These are phyloP conservation scores for Rhineura floridana DNA, from an alignment of 2,113 vertebrate species.

Conservation along the genomic window DNA sequence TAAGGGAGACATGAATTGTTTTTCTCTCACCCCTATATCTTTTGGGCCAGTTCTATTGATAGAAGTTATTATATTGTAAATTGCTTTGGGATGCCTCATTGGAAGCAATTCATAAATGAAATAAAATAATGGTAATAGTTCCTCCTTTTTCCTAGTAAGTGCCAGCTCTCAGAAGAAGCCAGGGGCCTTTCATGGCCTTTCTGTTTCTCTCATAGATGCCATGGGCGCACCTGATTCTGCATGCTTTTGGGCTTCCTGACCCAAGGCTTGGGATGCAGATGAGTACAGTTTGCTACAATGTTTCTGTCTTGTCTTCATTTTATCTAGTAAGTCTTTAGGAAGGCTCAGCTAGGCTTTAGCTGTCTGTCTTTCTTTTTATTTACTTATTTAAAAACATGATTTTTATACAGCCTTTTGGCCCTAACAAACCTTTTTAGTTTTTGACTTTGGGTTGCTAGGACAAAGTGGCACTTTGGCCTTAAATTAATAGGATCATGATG, in stretches of 20 bases:
- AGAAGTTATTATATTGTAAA: background rate
- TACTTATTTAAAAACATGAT: background rate
- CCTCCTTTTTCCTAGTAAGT: background rate
- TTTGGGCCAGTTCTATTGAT: background rate
- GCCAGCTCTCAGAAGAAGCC: background rate
- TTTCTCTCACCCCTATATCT: background rate
- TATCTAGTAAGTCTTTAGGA: background rate
- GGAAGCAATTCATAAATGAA: no score
- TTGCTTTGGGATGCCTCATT: no score
- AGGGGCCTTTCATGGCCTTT: background rate
- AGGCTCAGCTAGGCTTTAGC: background rate
- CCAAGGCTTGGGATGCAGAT: background rate
- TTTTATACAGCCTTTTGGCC: background rate
- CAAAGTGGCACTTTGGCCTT: background rate
- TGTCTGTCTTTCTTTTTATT: background rate
- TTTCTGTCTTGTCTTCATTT: background rate
- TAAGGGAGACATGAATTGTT: background rate
- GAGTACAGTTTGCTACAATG: background rate
- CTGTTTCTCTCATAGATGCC: background rate
- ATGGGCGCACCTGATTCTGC: background rate
- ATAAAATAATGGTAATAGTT: no score
- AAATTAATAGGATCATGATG: background rate
- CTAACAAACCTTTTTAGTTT: background rate
- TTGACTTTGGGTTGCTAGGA: background rate
- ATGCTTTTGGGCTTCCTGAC: background rate